Percentiles rank a stretch among this genome's conserved stretches.
phyloP scores from a whole-genome alignment of 1,140 invertebrate species.

The Cecropterus lyciades region DNA sequence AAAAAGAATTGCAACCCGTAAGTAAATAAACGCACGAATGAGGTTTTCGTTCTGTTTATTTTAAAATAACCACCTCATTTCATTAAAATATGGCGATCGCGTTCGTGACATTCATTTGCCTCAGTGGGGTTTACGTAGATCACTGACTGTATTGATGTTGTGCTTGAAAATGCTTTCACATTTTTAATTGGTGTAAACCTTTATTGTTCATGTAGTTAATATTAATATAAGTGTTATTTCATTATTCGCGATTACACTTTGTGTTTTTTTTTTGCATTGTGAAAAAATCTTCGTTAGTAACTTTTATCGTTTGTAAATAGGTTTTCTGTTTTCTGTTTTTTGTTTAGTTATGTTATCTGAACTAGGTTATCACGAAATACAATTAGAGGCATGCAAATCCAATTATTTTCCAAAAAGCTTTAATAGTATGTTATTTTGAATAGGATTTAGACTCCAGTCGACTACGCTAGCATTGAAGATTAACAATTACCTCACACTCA shows the following conservation, averaged over 20 bases:
- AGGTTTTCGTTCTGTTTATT: background rate
- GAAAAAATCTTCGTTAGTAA: too few species aligned
- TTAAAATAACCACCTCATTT: conserved; percentile 15
- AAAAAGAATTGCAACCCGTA: background rate
- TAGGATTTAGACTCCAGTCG: too few species aligned
- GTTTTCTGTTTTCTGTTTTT: too few species aligned
- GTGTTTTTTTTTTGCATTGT: background rate
- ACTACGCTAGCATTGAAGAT: too few species aligned
- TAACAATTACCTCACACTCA: too few species aligned
- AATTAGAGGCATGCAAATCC: too few species aligned
- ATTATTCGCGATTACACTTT: background rate
- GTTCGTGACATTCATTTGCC: conserved; percentile 14
- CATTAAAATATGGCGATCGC: conserved; percentile 18
- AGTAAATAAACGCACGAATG: background rate
- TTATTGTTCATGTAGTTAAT: conserved; percentile 1
- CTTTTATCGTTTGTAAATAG: too few species aligned
- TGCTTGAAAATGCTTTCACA: conserved; percentile 15
- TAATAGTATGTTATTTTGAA: too few species aligned
- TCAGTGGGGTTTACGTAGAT: conserved; percentile 12
- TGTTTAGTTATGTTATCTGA: too few species aligned
- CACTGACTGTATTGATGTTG: conserved; percentile 13
- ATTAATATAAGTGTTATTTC: background rate
- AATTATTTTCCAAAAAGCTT: too few species aligned
- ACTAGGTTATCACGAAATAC: too few species aligned
- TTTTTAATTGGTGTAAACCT: conserved; percentile 16